Percentiles rank a stretch among this genome's conserved stretches.
phyloP scores from a whole-genome alignment of 2,797 vertebrate genomes.

The Xiphorhynchus erythropygius region DNA sequence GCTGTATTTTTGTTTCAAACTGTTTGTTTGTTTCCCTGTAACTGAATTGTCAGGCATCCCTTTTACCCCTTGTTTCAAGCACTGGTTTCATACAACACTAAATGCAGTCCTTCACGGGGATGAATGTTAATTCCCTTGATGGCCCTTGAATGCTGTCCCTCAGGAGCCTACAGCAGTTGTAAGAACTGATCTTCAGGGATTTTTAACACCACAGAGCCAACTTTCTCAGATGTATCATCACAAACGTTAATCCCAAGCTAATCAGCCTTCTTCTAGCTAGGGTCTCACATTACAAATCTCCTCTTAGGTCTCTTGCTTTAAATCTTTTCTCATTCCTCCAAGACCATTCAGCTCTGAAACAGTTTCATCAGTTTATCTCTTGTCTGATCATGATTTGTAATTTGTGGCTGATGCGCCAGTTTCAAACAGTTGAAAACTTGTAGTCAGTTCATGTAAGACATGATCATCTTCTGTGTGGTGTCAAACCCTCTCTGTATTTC shows the following conservation, averaged over 20 bases:
- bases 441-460: neutral
- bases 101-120: neutral
- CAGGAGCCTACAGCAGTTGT: neutral
- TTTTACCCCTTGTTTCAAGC: neutral
- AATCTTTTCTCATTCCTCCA: neutral
- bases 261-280: neutral
- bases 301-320: neutral
- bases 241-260: neutral
- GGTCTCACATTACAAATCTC: neutral
- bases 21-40: neutral
- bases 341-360: neutral
- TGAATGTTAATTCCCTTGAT: neutral
- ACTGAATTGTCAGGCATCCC: neutral
- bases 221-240: neutral
- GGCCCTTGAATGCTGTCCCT: neutral
- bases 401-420: neutral
- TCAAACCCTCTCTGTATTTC: neutral
- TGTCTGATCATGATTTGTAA: rapidly evolving
- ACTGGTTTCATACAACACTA: neutral
- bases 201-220: neutral
- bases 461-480: neutral
- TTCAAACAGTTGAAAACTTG: neutral
- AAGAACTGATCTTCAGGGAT: neutral
- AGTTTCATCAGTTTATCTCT: neutral
- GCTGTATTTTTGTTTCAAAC: neutral